Evolutionary conservation across 1,140 invertebrate genomes (phyloP), one percentile per base, ranked within the genome.

Genomic region (Euwallacea similis): DNA sequence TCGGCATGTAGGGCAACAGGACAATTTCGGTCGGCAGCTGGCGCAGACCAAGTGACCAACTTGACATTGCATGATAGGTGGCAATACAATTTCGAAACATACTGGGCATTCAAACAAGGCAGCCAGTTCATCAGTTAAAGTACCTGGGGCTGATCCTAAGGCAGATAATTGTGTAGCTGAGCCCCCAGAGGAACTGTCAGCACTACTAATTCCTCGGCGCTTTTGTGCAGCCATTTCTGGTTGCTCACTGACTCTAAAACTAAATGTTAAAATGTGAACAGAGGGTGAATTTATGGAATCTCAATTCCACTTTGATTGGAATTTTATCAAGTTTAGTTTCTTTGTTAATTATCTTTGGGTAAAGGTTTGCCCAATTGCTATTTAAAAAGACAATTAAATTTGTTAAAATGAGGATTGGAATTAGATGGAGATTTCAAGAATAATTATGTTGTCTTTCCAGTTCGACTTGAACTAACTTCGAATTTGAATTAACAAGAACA

Each of bases 61-160:
- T 81, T 93, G 92, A 81, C 93, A 95, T 82, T 95, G 93, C 79
- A 93, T 84, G 75, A 95, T 98, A 13, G 98, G 98, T 67, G 98
- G 98, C 77, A 99, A 85, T 69, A 99, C 98, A 88, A 98, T 99
- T 84, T 99, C 98, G 84, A 99, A 98, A 84, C 98, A 99, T 61
- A 99, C 98, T 9, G 98, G 98, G 85, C 98, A 99, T 83, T 99
- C 98, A 84, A 99, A 99, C 15, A 98, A 85, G 69, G 93, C 95
- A 46, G 96, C 95, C 78, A 98, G 82, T 81, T 98, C 96, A 74
- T 93, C 89, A 43, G 91, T 91, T 84, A 89, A 86, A 73, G 86
- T 86, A 71, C 85, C 84, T 16, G 85, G 82, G 55, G 74, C 69
- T 43, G 73, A 66, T 10, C 69, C 60, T 41, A 74, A 56, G 6